phyloP scores from a whole-genome alignment of 2,113 vertebrate genomes.

The Rhodinocichla rosea region DNA sequence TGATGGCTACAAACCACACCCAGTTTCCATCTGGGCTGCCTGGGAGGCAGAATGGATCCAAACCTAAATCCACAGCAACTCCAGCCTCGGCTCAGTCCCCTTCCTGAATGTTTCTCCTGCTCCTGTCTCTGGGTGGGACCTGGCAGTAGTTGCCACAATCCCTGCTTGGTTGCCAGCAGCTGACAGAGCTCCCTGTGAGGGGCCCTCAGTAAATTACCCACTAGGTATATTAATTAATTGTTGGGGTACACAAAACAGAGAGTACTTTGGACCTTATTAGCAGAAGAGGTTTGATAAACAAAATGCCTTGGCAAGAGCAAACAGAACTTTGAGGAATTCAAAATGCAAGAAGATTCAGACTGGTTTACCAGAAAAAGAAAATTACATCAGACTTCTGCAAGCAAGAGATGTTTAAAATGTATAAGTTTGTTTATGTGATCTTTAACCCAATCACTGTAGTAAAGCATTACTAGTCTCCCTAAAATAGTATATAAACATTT shows the following conservation, averaged over 20 bases:
- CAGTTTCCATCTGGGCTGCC: background rate
- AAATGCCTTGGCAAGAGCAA: background rate
- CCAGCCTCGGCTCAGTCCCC: background rate
- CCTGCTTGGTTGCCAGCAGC: background rate
- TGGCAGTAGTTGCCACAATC: accelerated
- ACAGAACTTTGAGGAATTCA: background rate
- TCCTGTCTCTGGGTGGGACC: background rate
- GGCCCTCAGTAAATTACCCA: background rate
- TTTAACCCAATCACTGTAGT: background rate
- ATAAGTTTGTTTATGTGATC: background rate
- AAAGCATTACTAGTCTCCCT: background rate
- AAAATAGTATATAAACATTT: background rate
- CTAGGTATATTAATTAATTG: background rate
- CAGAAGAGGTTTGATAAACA: background rate
- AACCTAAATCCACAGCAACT: background rate
- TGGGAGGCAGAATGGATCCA: background rate
- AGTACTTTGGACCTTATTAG: background rate
- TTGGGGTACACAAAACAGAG: background rate
- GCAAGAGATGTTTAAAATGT: background rate
- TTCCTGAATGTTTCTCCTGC: accelerated
- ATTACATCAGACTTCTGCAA: background rate
- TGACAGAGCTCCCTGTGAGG: background rate
- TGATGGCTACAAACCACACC: background rate
- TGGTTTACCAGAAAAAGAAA: background rate
- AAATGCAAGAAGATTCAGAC: background rate